phyloP scores from a whole-genome alignment of 2,113 vertebrate species.

The Anguilla japonica region DNA sequence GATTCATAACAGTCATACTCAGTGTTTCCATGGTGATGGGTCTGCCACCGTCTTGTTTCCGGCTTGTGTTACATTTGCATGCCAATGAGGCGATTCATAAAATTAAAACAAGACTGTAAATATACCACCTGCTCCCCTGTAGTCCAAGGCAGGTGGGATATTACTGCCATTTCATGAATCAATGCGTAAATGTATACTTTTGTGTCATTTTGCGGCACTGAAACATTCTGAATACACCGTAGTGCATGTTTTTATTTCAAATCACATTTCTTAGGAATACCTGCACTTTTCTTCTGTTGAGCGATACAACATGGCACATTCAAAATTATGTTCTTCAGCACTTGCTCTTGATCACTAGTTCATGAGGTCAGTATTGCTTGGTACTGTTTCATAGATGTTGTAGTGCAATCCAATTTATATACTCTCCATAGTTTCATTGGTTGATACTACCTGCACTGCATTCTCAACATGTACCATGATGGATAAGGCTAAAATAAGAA shows the following conservation, averaged over 20 bases:
- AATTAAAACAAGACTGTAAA: neutral
- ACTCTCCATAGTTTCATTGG: neutral
- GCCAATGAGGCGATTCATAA: neutral
- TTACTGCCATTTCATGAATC: neutral
- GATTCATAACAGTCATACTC: neutral
- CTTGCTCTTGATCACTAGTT: no score
- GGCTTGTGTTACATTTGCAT: neutral
- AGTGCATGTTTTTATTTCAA: neutral
- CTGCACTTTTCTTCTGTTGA: neutral
- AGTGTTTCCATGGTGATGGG: neutral
- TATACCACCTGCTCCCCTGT: neutral
- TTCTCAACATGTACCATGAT: neutral
- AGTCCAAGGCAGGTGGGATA: neutral
- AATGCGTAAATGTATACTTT: neutral
- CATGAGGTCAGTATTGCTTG: neutral
- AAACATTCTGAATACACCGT: neutral
- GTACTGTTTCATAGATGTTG: neutral
- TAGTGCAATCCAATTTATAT: no score
- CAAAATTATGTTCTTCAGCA: neutral
- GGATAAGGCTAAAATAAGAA: neutral
- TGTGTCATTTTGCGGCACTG: neutral
- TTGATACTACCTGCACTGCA: neutral
- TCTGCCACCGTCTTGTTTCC: neutral
- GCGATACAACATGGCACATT: neutral
- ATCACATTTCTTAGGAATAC: neutral